Base-by-base conservation (phyloP, 2,888 invertebrate genomes). In the Smittia sp. region DNA sequence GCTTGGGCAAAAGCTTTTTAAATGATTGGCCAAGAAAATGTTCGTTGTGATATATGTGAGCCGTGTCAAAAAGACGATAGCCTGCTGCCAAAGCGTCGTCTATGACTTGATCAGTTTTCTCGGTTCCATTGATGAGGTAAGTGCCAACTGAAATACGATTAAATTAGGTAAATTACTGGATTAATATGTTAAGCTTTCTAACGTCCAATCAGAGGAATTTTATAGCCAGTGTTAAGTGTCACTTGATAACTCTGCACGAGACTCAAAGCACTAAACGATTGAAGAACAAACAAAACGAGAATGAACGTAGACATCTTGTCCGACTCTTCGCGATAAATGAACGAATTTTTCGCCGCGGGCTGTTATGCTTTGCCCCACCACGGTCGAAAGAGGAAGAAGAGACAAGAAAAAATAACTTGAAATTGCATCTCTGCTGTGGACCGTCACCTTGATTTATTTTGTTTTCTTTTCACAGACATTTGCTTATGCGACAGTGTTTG, bases 191-290 rank as follows among this genome's bases (percentile, higher is more conserved):
- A 46, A 46, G 6, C 2, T n/a, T 46, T 46, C 62, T 73, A 62
- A 73, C 72, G 24, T 27, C 73, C 73, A 32, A 73, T 73, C 18
- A 65, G n/a, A 32, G 63, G 73, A 25, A 73, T 39, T 13, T 73
- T 46, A 32, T 65, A 46, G 1, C 73, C 73, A 1, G 73, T 73
- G 18, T 73, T 73, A n/a, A 73, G 41, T 18, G 7, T 41, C 13
- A 65, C 41, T 65, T 24, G 27, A 46, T 15, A n/a, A 15, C 9
- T 11, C 2, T 46, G 2, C 46, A 46, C 46, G n/a, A 11, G 2
- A 46, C 13, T 46, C 2, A 46, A 46, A 46, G n/a, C 11, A 46
- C 3, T 6, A 13, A 46, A 3, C 13, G 11, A 46, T 6, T 32
- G 3, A 32, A 32, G 3, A 32, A 32, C 3, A 32, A 32, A 3